phyloP scores from a whole-genome alignment of 2,888 invertebrate genomes.

The Diploptera punctata region DNA sequence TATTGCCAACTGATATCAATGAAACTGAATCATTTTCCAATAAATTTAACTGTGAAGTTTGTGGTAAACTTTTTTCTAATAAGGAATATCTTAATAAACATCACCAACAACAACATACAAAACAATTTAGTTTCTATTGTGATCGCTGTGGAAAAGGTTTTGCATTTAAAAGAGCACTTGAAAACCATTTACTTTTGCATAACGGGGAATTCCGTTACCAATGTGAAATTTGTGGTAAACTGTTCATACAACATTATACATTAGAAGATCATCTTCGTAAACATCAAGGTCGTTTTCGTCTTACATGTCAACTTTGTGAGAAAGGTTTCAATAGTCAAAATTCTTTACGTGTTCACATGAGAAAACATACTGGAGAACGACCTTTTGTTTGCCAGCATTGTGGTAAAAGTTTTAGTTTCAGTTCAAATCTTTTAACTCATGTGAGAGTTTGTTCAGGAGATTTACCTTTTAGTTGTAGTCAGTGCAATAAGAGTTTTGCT shows the following conservation, averaged over 20 bases:
- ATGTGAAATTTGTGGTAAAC: constrained; percentile 44
- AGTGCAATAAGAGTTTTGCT: constrained; percentile 41
- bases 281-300: constrained; percentile 40
- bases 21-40: not conserved
- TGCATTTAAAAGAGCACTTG: constrained; percentile 42
- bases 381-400: constrained; percentile 43
- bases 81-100: constrained; percentile 45
- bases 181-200: constrained; percentile 39
- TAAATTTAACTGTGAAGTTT: not conserved
- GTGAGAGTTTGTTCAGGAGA: constrained; percentile 40
- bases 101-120: constrained; percentile 43
- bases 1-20: no score
- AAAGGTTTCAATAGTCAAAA: constrained; percentile 42
- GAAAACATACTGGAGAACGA: constrained; percentile 41
- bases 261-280: constrained; percentile 41
- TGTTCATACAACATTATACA: constrained; percentile 41
- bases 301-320: constrained; percentile 38
- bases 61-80: constrained; percentile 46
- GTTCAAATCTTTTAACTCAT: constrained; percentile 39
- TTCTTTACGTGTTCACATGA: constrained; percentile 39
- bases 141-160: constrained; percentile 48
- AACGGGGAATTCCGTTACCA: constrained; percentile 37
- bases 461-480: constrained; percentile 33
- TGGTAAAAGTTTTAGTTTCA: constrained; percentile 40
- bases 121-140: constrained; percentile 45